Conservation (phyloP, 2,113 vertebrate species). For the Grus americana region DNA sequence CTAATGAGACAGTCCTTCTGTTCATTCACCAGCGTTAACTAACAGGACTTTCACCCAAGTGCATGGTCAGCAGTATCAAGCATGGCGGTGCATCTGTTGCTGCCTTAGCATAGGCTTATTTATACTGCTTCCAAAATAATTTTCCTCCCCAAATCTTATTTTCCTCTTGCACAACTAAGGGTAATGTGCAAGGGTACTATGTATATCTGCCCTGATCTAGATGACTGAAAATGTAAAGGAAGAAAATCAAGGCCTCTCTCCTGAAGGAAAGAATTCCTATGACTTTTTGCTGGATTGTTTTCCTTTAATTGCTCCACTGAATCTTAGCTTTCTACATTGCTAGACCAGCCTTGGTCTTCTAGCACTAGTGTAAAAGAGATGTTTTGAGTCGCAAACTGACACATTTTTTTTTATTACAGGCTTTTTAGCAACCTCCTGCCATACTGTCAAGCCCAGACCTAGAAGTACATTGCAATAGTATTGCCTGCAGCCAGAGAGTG, state of each 20-base stretch:
- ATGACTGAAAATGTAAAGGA: not conserved
- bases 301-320: not conserved
- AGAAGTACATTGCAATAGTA: not conserved
- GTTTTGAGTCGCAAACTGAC: not conserved
- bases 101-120: not conserved
- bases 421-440: not conserved
- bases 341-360: not conserved
- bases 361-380: not conserved
- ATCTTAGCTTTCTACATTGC: not conserved
- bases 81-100: not conserved
- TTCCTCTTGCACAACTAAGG: not conserved
- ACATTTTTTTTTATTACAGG: not conserved
- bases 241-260: not conserved
- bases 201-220: not conserved
- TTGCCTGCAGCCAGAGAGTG: not conserved
- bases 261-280: not conserved
- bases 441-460: not conserved
- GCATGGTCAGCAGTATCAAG: not conserved
- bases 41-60: not conserved
- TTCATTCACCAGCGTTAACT: not conserved
- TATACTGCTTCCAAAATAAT: not conserved
- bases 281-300: not conserved
- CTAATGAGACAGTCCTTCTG: slow-evolving; percentile 16
- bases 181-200: not conserved
- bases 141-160: not conserved